A percentile compares a stretch with the other conserved stretches of the same genome.
Evolutionary conservation across 2,888 invertebrate genomes (phyloP).

Genomic region (Tenthredo distinguenda): DNA sequence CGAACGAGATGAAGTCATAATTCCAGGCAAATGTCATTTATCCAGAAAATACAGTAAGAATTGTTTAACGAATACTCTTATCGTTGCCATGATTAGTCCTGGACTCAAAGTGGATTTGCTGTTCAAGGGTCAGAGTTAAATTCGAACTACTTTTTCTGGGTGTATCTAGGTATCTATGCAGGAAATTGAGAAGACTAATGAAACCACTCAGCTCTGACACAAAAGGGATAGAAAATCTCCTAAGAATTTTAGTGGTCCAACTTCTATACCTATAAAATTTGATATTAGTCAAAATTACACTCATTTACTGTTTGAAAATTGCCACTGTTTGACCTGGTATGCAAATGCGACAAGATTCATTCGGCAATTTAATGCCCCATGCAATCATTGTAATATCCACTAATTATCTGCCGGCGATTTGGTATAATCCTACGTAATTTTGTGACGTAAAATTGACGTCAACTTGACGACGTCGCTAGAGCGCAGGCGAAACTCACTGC

Average conservation of each 20-base stretch:
- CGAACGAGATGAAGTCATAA: background rate
- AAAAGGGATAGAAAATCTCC: background rate
- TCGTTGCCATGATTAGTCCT: background rate
- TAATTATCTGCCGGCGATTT: background rate
- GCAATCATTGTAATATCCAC: background rate
- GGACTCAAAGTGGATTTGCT: background rate
- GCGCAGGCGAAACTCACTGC: slow-evolving; percentile 78
- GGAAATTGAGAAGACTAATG: background rate
- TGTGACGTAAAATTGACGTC: slow-evolving; percentile 17
- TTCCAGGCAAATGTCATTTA: background rate
- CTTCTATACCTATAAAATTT: background rate
- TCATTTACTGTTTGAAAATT: background rate
- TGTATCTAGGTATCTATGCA: background rate
- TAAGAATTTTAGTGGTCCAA: background rate
- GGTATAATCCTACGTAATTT: background rate
- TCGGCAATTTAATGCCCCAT: background rate
- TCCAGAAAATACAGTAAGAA: background rate
- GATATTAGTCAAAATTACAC: background rate
- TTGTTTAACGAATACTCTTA: background rate
- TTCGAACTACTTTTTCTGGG: background rate
- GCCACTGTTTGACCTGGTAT: background rate
- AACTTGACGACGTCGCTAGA: slow-evolving; percentile 49
- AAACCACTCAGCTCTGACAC: background rate
- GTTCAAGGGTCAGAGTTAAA: background rate
- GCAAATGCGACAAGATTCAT: background rate